These are phyloP conservation scores for Lepidocyrtoides sp. DNA, from an alignment of 2,888 invertebrate species.

Conservation along the genomic window DNA sequence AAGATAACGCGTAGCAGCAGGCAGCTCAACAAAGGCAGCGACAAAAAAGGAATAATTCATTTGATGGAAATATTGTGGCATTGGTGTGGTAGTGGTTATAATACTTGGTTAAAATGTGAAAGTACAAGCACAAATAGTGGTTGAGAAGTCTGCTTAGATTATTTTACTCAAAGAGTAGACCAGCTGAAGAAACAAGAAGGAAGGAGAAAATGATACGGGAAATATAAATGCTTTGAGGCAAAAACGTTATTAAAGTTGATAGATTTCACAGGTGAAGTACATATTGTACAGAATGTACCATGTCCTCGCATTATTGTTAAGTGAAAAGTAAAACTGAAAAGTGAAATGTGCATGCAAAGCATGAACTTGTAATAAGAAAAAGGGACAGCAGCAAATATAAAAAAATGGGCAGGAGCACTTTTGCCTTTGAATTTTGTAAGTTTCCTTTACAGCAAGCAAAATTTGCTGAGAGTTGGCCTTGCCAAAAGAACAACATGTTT, in stretches of 20 bases:
- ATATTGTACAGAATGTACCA: too few species aligned
- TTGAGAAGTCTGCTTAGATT: background rate
- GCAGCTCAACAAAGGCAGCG: conserved; percentile 33
- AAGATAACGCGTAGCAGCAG: conserved; percentile 7
- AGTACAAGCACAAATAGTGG: background rate
- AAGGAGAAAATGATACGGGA: background rate
- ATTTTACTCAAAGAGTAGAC: background rate
- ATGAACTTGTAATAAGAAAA: background rate
- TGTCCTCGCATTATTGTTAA: too few species aligned
- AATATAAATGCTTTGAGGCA: background rate
- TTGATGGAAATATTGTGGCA: conserved; percentile 46
- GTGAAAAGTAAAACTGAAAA: background rate
- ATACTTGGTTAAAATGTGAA: background rate
- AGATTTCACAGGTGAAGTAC: conserved; percentile 17
- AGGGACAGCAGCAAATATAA: background rate
- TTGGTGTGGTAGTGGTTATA: background rate
- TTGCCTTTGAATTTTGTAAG: conserved; percentile 11
- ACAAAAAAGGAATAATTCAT: conserved; percentile 60
- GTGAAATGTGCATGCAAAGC: background rate
- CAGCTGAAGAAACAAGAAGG: background rate
- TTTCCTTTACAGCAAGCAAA: background rate
- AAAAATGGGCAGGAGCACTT: background rate
- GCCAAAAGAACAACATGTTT: conserved; percentile 52
- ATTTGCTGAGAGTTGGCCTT: conserved; percentile 34
- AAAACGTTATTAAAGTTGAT: conserved; percentile 8